phyloP scores from a whole-genome alignment of 2,797 vertebrate species.

The Antrozous pallidus region DNA sequence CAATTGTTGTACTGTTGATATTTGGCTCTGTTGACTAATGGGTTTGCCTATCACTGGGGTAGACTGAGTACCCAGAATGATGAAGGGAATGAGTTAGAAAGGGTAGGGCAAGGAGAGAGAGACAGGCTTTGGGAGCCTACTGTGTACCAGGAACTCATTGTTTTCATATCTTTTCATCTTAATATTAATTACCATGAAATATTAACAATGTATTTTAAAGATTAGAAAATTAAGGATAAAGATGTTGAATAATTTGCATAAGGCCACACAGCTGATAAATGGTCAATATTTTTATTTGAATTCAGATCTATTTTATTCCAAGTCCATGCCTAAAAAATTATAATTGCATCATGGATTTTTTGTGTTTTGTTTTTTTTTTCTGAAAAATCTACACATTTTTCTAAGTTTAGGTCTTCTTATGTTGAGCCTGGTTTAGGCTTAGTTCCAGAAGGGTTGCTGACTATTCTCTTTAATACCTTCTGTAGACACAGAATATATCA shows the following conservation, averaged over 20 bases:
- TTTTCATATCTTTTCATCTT: neutral
- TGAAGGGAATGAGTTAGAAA: neutral
- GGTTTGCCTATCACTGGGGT: no score
- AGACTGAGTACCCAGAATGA: neutral
- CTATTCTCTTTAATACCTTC: neutral
- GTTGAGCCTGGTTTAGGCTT: neutral
- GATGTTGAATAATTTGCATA: neutral
- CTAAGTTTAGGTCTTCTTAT: neutral
- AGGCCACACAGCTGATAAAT: neutral
- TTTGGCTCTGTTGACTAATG: no score
- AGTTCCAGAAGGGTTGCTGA: neutral
- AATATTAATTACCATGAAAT: neutral
- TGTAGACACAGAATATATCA: neutral
- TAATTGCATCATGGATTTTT: neutral
- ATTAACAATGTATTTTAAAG: neutral
- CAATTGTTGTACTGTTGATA: no score
- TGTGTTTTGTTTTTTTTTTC: neutral
- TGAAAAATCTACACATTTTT: neutral
- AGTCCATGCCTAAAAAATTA: neutral
- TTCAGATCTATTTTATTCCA: neutral
- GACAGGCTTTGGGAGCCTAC: neutral
- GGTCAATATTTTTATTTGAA: neutral
- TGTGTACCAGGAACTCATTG: neutral
- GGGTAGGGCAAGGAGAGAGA: neutral
- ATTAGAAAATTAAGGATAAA: conserved; percentile 23